These are phyloP conservation scores for Thecocarcelia acutangulata DNA, from an alignment of 2,888 invertebrate genomes.

Conservation along the genomic window DNA sequence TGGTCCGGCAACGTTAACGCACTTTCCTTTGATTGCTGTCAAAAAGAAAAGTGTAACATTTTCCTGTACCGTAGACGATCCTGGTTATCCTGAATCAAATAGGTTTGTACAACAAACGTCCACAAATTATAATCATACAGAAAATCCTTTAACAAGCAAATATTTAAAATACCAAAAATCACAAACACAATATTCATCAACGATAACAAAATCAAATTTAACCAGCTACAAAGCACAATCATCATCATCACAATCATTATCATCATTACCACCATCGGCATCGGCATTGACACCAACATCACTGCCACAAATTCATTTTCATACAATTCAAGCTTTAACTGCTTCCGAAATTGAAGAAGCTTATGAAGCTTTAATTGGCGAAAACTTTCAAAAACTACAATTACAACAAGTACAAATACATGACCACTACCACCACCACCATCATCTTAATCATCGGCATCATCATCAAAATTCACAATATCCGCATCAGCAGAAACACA, in stretches of 20 bases:
- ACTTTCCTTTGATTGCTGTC: slow-evolving; percentile 88
- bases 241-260: slow-evolving; percentile 53
- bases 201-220: slow-evolving; percentile 51
- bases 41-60: slow-evolving; percentile 92
- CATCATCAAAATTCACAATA: slow-evolving; percentile 66
- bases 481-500: slow-evolving; percentile 57
- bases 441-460: slow-evolving; percentile 60
- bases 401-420: slow-evolving; percentile 58
- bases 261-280: slow-evolving; percentile 41
- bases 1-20: slow-evolving; percentile 89
- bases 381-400: slow-evolving; percentile 73
- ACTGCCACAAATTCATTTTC: slow-evolving; percentile 73
- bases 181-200: slow-evolving; percentile 58
- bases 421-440: slow-evolving; percentile 66
- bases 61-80: slow-evolving; percentile 90
- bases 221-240: slow-evolving; percentile 44
- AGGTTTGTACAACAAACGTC: slow-evolving; percentile 77
- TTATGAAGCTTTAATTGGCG: slow-evolving; percentile 76
- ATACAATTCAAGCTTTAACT: slow-evolving; percentile 76
- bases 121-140: slow-evolving; percentile 23
- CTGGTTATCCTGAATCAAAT: slow-evolving; percentile 88
- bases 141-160: slow-evolving; percentile 53
- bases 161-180: slow-evolving; percentile 64
- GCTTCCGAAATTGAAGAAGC: slow-evolving; percentile 77
- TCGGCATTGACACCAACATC: slow-evolving; percentile 49